These are phyloP conservation scores for Meloidogyne floridensis DNA, from an alignment of 1,140 invertebrate genomes.

Conservation along the genomic window DNA sequence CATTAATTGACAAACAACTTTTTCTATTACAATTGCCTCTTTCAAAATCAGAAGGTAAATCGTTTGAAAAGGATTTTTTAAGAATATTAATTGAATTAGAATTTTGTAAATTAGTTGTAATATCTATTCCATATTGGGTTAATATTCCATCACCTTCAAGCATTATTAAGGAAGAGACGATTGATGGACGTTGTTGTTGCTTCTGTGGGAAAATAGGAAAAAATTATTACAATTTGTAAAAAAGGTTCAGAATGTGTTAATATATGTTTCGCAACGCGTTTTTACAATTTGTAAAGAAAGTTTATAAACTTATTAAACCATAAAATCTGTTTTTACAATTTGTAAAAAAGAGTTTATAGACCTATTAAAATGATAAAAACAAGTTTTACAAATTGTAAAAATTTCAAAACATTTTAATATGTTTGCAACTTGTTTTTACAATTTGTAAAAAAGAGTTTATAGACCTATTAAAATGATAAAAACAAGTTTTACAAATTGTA, in stretches of 20 bases:
- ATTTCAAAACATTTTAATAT: too few relatives aligned
- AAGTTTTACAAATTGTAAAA: too few relatives aligned
- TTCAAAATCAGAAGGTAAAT: background rate
- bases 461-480: too few relatives aligned
- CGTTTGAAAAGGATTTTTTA: background rate
- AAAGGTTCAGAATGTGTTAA: conserved; percentile 25
- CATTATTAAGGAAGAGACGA: conserved; percentile 31
- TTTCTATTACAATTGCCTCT: background rate
- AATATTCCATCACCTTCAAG: conserved; percentile 27
- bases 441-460: too few relatives aligned
- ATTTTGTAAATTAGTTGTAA: background rate
- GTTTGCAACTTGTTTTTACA: too few relatives aligned
- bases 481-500: too few relatives aligned
- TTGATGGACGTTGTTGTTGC: background rate
- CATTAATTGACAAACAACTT: background rate
- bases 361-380: too few relatives aligned
- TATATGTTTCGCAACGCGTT: too few relatives aligned
- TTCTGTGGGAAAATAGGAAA: background rate
- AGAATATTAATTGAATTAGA: background rate
- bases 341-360: too few relatives aligned
- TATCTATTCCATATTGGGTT: conserved; percentile 14
- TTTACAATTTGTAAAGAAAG: too few relatives aligned
- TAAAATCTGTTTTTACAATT: too few relatives aligned
- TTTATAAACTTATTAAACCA: too few relatives aligned
- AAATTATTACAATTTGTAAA: background rate